Conservation (phyloP, 2,113 vertebrate genomes). For the Chamaetylas fuelleborni region DNA sequence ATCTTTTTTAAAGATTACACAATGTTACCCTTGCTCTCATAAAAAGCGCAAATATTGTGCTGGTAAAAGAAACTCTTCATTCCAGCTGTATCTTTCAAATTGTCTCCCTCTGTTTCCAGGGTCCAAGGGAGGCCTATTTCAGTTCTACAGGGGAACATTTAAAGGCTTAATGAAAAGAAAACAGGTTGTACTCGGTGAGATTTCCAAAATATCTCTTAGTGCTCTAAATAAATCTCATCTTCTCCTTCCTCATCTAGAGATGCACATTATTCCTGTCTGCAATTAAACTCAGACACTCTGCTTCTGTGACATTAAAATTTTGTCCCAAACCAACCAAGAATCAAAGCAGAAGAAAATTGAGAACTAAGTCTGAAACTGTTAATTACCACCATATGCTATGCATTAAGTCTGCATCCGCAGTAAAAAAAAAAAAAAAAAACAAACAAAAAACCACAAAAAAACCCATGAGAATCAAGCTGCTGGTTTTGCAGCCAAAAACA, state of each 20-base stretch:
- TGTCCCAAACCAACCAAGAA: slow-evolving; percentile 1
- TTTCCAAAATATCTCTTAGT: neutral
- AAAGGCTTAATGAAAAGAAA: slow-evolving; percentile 1
- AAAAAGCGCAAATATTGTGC: slow-evolving; percentile 38
- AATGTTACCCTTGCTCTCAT: slow-evolving; percentile 49
- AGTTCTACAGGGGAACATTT: neutral
- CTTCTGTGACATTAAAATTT: slow-evolving; percentile 37
- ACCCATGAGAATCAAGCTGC: neutral
- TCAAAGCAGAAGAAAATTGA: slow-evolving; percentile 25
- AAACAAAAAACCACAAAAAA: neutral
- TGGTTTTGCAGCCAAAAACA: slow-evolving; percentile 30
- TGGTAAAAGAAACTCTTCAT: slow-evolving; percentile 10
- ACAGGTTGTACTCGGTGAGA: neutral
- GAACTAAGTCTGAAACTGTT: slow-evolving; percentile 48
- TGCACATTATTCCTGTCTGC: neutral
- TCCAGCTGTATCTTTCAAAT: slow-evolving; percentile 28
- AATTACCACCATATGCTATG: slow-evolving; percentile 51
- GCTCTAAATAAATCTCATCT: neutral
- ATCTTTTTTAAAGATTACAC: slow-evolving; percentile 45
- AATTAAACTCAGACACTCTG: slow-evolving; percentile 20
- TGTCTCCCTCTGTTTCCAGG: neutral
- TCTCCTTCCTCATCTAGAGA: neutral
- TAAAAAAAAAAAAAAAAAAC: neutral
- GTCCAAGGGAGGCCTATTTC: neutral
- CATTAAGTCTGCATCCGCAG: slow-evolving; percentile 16